These are phyloP conservation scores for Campoletis sonorensis DNA, from an alignment of 1,140 invertebrate genomes.

Conservation along the genomic window DNA sequence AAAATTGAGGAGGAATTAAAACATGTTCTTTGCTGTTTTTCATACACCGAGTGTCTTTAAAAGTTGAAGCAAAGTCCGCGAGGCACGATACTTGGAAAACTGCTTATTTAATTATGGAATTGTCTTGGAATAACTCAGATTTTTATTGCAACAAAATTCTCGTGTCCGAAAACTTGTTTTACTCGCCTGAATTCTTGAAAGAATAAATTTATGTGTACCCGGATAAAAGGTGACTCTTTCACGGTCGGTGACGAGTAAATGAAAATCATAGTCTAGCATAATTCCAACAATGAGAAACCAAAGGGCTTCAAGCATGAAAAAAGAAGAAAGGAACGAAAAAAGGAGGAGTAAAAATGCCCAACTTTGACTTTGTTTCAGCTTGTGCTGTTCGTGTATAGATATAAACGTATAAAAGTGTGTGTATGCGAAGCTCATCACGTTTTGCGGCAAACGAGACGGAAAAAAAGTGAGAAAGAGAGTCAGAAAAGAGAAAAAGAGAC, in stretches of 20 bases:
- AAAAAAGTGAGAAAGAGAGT: not conserved
- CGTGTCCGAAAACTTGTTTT: no score
- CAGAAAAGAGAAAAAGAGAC: not conserved
- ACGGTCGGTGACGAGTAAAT: slow-evolving; percentile 13
- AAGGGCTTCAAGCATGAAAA: not conserved
- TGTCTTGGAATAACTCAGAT: no score
- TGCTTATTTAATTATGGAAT: no score
- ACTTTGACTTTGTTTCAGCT: not conserved
- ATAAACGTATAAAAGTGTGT: no score
- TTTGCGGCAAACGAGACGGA: not conserved
- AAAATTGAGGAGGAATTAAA: no score
- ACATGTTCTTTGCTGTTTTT: no score
- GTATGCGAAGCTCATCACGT: not conserved
- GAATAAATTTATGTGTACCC: slow-evolving; percentile 9
- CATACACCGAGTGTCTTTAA: no score
- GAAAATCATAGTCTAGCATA: not conserved
- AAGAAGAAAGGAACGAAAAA: not conserved
- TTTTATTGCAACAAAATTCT: no score
- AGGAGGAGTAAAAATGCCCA: not conserved
- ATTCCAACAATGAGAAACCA: not conserved
- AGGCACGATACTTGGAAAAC: no score
- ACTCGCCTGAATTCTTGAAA: no score
- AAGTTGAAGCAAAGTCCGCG: no score
- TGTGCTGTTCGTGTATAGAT: not conserved
- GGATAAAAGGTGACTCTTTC: slow-evolving; percentile 49